These are phyloP conservation scores for Apostichopus japonicus DNA, from an alignment of 35 echinoderm and acorn worm genomes.

Conservation along the genomic window DNA sequence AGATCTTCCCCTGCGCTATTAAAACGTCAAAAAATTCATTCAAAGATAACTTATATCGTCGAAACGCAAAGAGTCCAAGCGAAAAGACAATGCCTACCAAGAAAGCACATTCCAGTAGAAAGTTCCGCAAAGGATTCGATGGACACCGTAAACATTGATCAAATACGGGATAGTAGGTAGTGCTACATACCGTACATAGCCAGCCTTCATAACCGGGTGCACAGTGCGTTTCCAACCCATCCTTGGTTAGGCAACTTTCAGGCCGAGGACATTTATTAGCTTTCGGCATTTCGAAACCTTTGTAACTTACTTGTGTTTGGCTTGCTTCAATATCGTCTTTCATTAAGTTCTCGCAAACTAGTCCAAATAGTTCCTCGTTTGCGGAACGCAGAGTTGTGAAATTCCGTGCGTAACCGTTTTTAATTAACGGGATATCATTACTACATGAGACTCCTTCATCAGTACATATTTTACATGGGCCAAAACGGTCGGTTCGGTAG, in stretches of 20 bases:
- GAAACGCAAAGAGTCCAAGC: neutral
- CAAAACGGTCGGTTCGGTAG: conserved; percentile 62
- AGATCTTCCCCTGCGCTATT: conserved; percentile 18
- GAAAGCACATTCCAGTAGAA: neutral
- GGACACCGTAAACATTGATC: conserved; percentile 25
- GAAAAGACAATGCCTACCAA: neutral
- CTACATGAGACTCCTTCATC: conserved; percentile 52
- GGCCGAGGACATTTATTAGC: conserved; percentile 29
- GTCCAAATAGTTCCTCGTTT: conserved; percentile 13
- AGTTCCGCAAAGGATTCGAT: neutral
- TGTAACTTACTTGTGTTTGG: neutral
- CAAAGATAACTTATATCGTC: neutral
- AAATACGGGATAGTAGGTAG: neutral
- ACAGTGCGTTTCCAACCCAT: conserved; percentile 6
- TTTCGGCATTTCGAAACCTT: neutral
- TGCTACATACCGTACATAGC: conserved; percentile 12
- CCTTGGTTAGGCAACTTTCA: neutral
- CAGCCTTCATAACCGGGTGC: conserved; percentile 1
- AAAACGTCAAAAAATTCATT: conserved; percentile 2
- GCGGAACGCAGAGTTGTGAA: neutral
- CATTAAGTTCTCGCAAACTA: neutral
- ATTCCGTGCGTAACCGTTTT: conserved; percentile 41
- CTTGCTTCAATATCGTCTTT: neutral
- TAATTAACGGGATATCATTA: conserved; percentile 15
- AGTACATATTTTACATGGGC: conserved; percentile 42